Percentiles rank a stretch among this genome's conserved stretches.
Evolutionary conservation across 2,113 vertebrate species (phyloP).

Genomic region (Fregetta grallaria): DNA sequence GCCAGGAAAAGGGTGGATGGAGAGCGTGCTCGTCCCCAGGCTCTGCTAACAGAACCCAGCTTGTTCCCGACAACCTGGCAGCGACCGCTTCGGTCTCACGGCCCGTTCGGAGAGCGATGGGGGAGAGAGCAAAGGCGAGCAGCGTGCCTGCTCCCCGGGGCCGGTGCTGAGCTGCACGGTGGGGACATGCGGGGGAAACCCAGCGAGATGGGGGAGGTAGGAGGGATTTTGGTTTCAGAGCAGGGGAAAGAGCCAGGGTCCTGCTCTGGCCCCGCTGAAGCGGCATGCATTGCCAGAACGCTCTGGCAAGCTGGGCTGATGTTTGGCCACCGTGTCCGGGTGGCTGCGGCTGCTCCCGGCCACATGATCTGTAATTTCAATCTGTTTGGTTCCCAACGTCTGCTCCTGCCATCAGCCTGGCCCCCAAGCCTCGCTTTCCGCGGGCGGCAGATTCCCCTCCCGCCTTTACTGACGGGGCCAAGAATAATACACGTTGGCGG

Average conservation of each 20-base stretch:
- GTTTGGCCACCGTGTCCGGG: not conserved
- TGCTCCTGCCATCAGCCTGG: not conserved
- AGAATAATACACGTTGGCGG: not conserved
- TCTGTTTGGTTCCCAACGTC: not conserved
- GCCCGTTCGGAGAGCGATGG: rapidly evolving
- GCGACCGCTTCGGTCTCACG: rapidly evolving
- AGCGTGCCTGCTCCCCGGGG: rapidly evolving
- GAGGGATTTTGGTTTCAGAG: not conserved
- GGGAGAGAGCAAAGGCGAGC: not conserved
- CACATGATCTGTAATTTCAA: not conserved
- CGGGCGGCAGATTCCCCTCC: not conserved
- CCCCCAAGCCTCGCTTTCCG: not conserved
- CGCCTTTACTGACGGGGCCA: not conserved
- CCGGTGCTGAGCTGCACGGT: not conserved
- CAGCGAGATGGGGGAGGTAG: not conserved
- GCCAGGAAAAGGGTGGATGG: not conserved
- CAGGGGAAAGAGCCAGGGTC: not conserved
- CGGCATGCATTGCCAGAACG: rapidly evolving
- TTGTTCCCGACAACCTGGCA: not conserved
- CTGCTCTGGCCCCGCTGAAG: no score
- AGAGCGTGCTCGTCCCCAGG: rapidly evolving
- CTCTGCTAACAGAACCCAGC: not conserved
- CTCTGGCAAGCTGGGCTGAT: not conserved
- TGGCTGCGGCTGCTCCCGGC: not conserved
- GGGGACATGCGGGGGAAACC: not conserved